These are phyloP conservation scores for Neodiprion fabricii DNA, from an alignment of 1,140 invertebrate species.

Conservation along the genomic window DNA sequence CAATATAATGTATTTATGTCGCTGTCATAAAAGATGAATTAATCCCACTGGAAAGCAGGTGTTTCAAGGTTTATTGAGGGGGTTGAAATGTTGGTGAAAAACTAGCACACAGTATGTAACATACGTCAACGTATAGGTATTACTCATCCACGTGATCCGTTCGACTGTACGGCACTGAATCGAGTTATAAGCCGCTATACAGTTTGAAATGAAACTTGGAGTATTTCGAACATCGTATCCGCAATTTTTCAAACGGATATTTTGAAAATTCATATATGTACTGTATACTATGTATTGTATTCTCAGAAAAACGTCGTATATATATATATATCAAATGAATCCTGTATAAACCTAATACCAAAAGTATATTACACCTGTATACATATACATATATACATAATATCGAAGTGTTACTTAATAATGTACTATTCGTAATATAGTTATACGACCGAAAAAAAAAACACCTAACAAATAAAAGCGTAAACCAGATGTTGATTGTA, in stretches of 20 bases:
- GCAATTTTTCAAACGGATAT: background rate
- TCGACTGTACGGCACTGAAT: background rate
- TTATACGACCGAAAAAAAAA: conserved; percentile 42
- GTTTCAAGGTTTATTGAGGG: too few species aligned
- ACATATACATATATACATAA: conserved; percentile 15
- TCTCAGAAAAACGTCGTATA: background rate
- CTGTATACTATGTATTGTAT: background rate
- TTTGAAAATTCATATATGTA: background rate
- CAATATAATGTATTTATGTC: too few species aligned
- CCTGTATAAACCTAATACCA: background rate
- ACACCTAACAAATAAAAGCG: too few species aligned
- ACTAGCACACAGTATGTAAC: background rate
- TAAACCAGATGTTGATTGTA: conserved; percentile 58
- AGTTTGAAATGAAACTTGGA: background rate
- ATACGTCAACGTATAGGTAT: background rate
- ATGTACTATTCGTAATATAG: conserved; percentile 53
- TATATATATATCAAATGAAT: background rate
- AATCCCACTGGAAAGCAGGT: too few species aligned
- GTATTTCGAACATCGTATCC: background rate
- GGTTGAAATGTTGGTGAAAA: background rate
- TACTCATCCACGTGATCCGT: background rate
- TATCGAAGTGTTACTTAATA: conserved; percentile 43
- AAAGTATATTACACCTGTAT: background rate
- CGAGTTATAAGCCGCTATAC: background rate
- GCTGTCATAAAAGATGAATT: too few species aligned